Base-by-base conservation (phyloP, 2,797 vertebrate genomes). In the Pelochelys cantorii region DNA sequence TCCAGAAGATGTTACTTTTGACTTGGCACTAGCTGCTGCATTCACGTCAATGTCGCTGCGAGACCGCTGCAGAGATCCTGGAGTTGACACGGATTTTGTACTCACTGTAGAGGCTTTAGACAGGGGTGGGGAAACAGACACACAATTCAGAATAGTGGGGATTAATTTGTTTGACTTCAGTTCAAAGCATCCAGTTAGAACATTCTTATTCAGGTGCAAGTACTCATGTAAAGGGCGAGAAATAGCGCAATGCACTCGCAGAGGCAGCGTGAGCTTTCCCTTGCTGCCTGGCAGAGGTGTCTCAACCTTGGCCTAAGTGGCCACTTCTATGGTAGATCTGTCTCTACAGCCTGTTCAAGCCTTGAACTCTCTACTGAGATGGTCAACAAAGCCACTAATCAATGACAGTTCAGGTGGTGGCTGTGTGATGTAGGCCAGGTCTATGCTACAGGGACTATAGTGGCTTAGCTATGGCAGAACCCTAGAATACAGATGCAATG, bases 21-120 rank as follows among this genome's bases (percentile, higher is more conserved):
- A 99, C 98, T 99, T 99, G 98, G 99, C 98, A 95, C 97, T 99
- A 97, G 99, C 98, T 74, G 99, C 99, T 18, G 99, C 99, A 5
- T 99, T 99, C 80, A 99, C 99, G 1, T 99, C 99, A 11, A 99
- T 98, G 96, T 99, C 99, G 23, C 99, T 99, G 68, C 99, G 99
- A 94, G 99, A 99, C 20, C 99, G 99, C 97, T 99, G 99, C 77
- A 99, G 99, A 82, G 99, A 98, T 83, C 99, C 98, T 1, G 99
- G 98, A 1, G 98, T 98, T 29, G 98, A 97, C 37, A 98, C 96
- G n/a, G 98, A 98, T 96, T 99, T 98, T 97, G 98, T 97, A 96
- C 98, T 98, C 94, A 99, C 98, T 92, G 99, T 98, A 95, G 99
- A 99, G 97, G 98, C 99, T 99, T 94, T 93, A 86, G 91, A 94